Conservation (phyloP, 1,140 invertebrate species). For the Coptotermes formosanus region DNA sequence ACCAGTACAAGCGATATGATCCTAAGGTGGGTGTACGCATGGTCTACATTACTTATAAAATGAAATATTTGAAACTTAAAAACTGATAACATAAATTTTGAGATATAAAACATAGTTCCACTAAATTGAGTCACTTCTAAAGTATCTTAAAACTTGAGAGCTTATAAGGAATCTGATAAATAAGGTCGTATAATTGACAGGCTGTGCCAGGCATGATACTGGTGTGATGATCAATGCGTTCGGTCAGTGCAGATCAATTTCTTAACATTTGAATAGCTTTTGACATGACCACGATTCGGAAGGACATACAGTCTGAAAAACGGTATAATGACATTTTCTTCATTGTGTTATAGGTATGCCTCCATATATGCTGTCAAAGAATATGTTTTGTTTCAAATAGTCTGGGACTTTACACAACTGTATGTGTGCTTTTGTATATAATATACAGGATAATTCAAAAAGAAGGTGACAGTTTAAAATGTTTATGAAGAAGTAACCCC, state of each 20-base stretch:
- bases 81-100: background rate
- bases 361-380: too few relatives aligned
- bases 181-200: background rate
- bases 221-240: background rate
- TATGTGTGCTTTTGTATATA: too few relatives aligned
- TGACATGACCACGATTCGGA: too few relatives aligned
- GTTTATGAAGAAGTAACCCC: too few relatives aligned
- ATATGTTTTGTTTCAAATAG: too few relatives aligned
- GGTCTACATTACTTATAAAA: background rate
- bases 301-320: too few relatives aligned
- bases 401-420: too few relatives aligned
- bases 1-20: constrained; percentile 93
- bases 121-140: background rate
- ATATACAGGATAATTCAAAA: too few relatives aligned
- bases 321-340: too few relatives aligned
- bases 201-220: background rate
- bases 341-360: too few relatives aligned
- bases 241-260: background rate
- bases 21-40: constrained; percentile 74
- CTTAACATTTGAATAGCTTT: background rate
- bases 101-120: background rate
- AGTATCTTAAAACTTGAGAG: background rate
- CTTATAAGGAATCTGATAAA: background rate
- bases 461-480: too few relatives aligned
- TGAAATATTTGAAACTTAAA: background rate